phyloP scores from a whole-genome alignment of 2,113 vertebrate species.

The Halichoerus grypus region DNA sequence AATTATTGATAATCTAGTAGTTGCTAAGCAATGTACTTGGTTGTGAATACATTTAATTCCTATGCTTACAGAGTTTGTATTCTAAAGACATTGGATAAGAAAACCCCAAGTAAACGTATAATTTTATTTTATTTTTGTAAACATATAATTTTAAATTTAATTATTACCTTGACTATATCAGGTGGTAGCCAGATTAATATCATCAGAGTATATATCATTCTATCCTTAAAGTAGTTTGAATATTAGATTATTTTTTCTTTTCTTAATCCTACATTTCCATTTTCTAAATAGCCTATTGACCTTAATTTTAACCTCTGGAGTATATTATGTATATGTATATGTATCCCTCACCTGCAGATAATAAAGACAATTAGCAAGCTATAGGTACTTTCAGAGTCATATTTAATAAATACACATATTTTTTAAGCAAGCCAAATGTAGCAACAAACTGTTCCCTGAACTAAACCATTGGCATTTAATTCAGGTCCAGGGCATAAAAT shows the following conservation, averaged over 20 bases:
- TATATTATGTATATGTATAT: neutral
- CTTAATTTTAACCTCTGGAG: neutral
- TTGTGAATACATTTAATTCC: neutral
- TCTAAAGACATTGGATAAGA: neutral
- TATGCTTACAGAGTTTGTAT: neutral
- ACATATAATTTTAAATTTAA: slow-evolving; percentile 39
- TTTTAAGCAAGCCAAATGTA: neutral
- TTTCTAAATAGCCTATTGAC: neutral
- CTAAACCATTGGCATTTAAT: neutral
- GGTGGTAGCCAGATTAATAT: neutral
- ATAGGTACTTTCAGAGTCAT: neutral
- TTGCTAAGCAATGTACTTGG: neutral
- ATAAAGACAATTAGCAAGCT: neutral
- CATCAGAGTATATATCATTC: neutral
- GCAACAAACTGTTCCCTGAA: neutral
- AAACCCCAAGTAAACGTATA: neutral
- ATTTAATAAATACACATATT: neutral
- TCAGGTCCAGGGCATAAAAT: neutral
- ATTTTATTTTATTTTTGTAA: neutral
- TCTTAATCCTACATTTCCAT: neutral
- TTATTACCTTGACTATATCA: neutral
- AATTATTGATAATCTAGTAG: neutral
- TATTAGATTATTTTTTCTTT: neutral
- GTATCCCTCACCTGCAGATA: neutral
- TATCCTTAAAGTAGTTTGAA: neutral